Conservation (phyloP, 2,113 vertebrate species). For the Amia ocellicauda region DNA sequence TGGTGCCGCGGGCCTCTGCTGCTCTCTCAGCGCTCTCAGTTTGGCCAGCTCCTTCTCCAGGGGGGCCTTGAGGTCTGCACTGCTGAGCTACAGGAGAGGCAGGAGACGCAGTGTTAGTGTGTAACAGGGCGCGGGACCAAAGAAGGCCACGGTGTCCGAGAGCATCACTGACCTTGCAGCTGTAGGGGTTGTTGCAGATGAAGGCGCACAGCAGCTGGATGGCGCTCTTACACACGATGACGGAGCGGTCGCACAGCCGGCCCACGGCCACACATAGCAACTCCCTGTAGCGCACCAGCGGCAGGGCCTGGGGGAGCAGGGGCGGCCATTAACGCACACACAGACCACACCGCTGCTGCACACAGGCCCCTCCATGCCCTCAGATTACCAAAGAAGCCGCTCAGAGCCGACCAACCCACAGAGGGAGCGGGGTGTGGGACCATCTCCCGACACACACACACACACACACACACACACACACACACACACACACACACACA, state of each 20-base stretch:
- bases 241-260: slow-evolving; percentile 85
- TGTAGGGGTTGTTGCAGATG: slow-evolving; percentile 94
- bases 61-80: slow-evolving; percentile 72
- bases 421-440: slow-evolving; percentile 32
- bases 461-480: slow-evolving; percentile 14
- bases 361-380: slow-evolving; percentile 48
- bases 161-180: slow-evolving; percentile 78
- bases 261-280: slow-evolving; percentile 84
- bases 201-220: slow-evolving; percentile 89
- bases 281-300: slow-evolving; percentile 78
- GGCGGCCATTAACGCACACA: too few relatives aligned
- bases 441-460: slow-evolving; percentile 27
- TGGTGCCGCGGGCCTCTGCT: slow-evolving; percentile 34
- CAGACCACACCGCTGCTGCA: too few relatives aligned
- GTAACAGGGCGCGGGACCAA: not conserved
- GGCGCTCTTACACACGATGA: slow-evolving; percentile 87
- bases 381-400: slow-evolving; percentile 36
- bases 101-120: not conserved
- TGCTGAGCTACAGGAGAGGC: slow-evolving; percentile 72
- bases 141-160: not conserved
- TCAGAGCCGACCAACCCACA: slow-evolving; percentile 45
- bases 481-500: slow-evolving; percentile 33
- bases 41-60: slow-evolving; percentile 82
- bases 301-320: slow-evolving; percentile 69
- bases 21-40: slow-evolving; percentile 73